Percentiles rank a stretch among this genome's conserved stretches.
Evolutionary conservation across 2,113 vertebrate species (phyloP).

Genomic region (Athene noctua): DNA sequence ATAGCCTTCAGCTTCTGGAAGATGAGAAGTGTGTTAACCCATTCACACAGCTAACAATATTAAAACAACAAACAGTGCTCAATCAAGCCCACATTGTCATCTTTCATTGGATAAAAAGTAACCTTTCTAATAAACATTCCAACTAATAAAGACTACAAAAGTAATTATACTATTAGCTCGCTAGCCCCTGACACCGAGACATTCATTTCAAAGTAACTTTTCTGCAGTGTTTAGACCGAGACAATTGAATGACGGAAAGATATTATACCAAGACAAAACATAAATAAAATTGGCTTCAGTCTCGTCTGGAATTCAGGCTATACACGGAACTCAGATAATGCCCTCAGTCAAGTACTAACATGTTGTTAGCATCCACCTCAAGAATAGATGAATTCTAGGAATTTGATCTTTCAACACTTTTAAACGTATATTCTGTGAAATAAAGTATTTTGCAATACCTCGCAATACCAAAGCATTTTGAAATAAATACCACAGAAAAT

Average conservation of each 20-base stretch:
- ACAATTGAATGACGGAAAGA: constrained; percentile 22
- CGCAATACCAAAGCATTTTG: background rate
- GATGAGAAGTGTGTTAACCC: constrained; percentile 48
- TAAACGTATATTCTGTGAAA: constrained; percentile 22
- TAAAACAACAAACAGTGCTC: constrained; percentile 67
- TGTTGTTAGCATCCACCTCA: constrained; percentile 12
- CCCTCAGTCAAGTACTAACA: constrained; percentile 50
- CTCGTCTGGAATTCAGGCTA: constrained; percentile 57
- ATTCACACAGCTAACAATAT: constrained; percentile 65
- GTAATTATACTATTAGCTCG: constrained; percentile 24
- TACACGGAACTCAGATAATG: constrained; percentile 48
- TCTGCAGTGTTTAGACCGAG: background rate
- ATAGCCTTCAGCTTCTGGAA: constrained; percentile 31
- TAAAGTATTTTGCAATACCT: background rate
- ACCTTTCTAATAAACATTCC: constrained; percentile 47
- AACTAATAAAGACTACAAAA: constrained; percentile 46
- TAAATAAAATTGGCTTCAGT: constrained; percentile 33
- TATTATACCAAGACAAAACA: constrained; percentile 29
- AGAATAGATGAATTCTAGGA: constrained; percentile 61
- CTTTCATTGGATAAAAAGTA: constrained; percentile 54
- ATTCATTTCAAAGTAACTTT: constrained; percentile 38
- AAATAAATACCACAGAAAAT: background rate
- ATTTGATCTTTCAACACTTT: constrained; percentile 59
- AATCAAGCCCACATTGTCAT: constrained; percentile 57
- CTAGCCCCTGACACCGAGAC: constrained; percentile 24